A percentile compares a stretch with the other conserved stretches of the same genome.
These are phyloP conservation scores for Exocentrus adspersus DNA, from an alignment of 2,888 invertebrate species.

Conservation along the genomic window DNA sequence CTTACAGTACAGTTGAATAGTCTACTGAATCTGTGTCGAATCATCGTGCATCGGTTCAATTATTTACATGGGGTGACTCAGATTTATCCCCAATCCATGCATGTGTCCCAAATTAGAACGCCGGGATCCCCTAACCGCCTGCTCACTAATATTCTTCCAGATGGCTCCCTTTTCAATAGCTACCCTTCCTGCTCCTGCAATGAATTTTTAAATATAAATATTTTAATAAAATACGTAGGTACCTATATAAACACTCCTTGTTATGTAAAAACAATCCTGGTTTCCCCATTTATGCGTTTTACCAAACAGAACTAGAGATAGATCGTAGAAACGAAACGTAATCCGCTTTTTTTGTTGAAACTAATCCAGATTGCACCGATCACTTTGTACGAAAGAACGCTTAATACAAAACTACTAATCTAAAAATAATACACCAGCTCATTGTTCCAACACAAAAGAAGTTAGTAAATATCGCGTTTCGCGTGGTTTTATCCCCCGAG, in stretches of 20 bases:
- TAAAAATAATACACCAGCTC: neutral
- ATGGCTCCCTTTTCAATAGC: constrained; percentile 14
- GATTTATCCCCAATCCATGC: neutral
- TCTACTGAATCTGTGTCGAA: no score
- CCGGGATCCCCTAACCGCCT: constrained; percentile 9
- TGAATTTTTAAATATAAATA: no score
- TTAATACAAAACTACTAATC: neutral
- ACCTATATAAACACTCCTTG: no score
- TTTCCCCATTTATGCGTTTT: no score
- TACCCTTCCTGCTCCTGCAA: no score
- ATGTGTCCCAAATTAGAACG: constrained; percentile 6
- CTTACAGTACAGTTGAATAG: no score
- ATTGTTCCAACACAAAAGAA: constrained; percentile 14
- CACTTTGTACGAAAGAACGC: neutral
- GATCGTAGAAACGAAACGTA: no score
- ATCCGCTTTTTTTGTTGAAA: no score
- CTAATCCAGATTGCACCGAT: neutral
- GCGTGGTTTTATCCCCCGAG: constrained; percentile 13
- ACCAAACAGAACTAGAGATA: no score
- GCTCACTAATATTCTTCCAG: constrained; percentile 20
- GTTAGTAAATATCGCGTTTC: constrained; percentile 15
- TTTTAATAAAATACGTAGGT: no score
- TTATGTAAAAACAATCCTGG: no score
- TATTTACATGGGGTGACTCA: neutral
- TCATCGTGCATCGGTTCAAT: neutral